Base-by-base conservation (phyloP, 2,797 vertebrate species). In the Argyrosomus regius region DNA sequence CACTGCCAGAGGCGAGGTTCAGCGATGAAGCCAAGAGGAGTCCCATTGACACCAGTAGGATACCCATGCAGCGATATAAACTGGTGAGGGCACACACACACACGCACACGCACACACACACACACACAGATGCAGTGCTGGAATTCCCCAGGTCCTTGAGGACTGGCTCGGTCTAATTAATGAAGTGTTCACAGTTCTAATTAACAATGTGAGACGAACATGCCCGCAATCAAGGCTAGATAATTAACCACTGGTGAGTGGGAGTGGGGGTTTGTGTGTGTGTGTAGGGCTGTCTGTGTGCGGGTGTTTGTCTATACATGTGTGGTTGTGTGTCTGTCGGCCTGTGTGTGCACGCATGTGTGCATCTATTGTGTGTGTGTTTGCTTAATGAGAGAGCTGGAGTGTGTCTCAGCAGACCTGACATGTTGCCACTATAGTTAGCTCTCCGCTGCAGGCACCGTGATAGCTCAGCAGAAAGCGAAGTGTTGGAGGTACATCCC, bases 1-100 rank as follows among this genome's bases (percentile, higher is more conserved):
- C 97, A 4, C 95, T 99, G 82, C 98, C 98, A 77, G 98, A 99
- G 95, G 97, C 96, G 26, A 96, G 95, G 91, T 99, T 99, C 93
- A 93, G 82, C 67, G 95, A 98, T 69, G 96, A 98, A 82, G 95
- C 93, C 84, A 97, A 97, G 87, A 96, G 98, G 91, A 94, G 96
- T 91, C 96, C 96, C 77, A 97, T 99, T 91, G 97, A 99, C 91
- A 96, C 96, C 92, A 97, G 96, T 91, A 96, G 95, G 91, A 96
- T 99, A 91, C 97, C 97, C 84, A 93, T 97, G 91, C 97, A 98
- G 94, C 96, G 98, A 91, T 97, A 97, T 91, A 99, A 97, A 94
- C 95, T 99, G 96, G 98, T 99, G 90, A 97, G 96, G 93, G 87
- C 26, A 58, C 82, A 52, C 49, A 58, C 73, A 68, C 60, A 22